Evolutionary conservation across 2,888 invertebrate species (phyloP), one percentile per base, ranked within the genome.

Genomic region (Cryptus viduatorius): DNA sequence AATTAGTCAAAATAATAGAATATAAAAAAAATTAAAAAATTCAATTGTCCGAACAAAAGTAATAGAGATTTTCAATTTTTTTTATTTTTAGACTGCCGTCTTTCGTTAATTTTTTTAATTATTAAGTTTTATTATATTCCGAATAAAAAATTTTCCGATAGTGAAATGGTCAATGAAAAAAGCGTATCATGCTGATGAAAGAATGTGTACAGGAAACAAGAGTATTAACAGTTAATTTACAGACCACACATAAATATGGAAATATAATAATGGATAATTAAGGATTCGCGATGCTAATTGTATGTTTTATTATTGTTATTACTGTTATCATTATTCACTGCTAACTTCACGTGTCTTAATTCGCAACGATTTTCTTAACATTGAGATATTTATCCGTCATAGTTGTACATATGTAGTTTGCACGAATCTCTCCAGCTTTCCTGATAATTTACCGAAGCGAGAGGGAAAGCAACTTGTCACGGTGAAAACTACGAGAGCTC

Each of bases 391-490:
- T 64, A 77, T 77, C 77, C 80, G 71, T 44, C 64, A 68, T 72
- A 72, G 71, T 19, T 29, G 75, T 83, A 61, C 68, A 75, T 71
- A 59, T 67, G 71, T 64, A 56, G 50, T 64, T 50, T 42, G 42
- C 64, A 24, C 67, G 82, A 85, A 88, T 89, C 87, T 89, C 82
- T 56, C 59, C 86, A 56, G 82, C 84, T 86, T 81, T 84, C 81
- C 29, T 84, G 81, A 56, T 85, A 85, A 88, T 90, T 88, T 83
- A 72, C 85, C 69, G 79, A 71, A 78, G 82, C 86, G 89, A 90
- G 89, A 90, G 89, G 90, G 89, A 90, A 89, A 90, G 78, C 86
- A 76, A 80, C 79, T 79, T 86, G 87, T 86, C 86, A 86, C 85
- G 90, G 89, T 90, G 89, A 88, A 90, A 86, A 88, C 79, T 67